These are phyloP conservation scores for Dinomys branickii DNA, from an alignment of 2,113 vertebrate genomes.

Conservation along the genomic window DNA sequence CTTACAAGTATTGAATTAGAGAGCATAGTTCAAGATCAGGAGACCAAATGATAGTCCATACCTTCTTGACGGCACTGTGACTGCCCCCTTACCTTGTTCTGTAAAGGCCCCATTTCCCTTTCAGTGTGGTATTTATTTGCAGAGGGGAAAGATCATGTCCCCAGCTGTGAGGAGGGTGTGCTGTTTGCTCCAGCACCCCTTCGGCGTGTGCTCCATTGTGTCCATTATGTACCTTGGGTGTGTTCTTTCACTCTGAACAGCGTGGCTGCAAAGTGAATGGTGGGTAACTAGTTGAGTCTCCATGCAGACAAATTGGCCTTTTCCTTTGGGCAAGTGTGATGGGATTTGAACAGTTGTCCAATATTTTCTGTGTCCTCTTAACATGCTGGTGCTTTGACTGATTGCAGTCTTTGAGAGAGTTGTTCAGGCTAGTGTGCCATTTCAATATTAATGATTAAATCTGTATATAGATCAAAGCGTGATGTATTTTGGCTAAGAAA, in stretches of 20 bases:
- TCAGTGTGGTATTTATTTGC: conserved; percentile 26
- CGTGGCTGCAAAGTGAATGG: conserved; percentile 85
- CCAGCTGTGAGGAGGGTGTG: conserved; percentile 36
- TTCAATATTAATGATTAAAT: background rate
- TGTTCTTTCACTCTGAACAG: conserved; percentile 75
- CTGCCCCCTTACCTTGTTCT: background rate
- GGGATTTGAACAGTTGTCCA: background rate
- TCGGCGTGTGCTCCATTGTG: conserved; percentile 59
- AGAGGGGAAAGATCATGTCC: background rate
- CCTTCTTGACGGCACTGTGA: background rate
- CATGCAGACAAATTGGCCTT: background rate
- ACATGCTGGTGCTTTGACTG: background rate
- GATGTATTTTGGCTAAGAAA: conserved; percentile 38
- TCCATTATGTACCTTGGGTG: conserved; percentile 67
- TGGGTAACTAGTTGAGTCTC: conserved; percentile 78
- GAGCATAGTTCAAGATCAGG: background rate
- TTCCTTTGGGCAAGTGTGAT: background rate
- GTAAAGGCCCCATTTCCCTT: background rate
- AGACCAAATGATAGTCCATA: background rate
- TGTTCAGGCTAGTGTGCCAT: background rate
- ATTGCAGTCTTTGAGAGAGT: background rate
- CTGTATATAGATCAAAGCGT: background rate
- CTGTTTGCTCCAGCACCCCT: conserved; percentile 57
- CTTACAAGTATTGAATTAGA: background rate
- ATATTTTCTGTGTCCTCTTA: background rate